These are phyloP conservation scores for Sceliomorpha sp. DNA, from an alignment of 2,888 invertebrate genomes.

Conservation along the genomic window DNA sequence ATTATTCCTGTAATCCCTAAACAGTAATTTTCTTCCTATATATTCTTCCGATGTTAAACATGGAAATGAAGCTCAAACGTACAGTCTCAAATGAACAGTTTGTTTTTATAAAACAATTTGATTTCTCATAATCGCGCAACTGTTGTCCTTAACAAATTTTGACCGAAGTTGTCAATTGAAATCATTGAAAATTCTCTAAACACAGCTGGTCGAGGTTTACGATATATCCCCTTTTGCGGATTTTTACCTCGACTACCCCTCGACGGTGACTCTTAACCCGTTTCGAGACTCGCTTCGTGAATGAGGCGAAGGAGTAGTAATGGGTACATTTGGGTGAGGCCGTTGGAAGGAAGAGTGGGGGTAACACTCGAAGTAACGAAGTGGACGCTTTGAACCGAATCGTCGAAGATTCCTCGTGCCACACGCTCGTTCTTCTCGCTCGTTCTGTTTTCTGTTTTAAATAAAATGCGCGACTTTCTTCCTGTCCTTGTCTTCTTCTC, in stretches of 20 bases:
- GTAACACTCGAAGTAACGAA: conserved; percentile 68
- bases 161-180: too few relatives aligned
- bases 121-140: too few relatives aligned
- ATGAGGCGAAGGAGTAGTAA: conserved; percentile 40
- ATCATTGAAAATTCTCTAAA: too few relatives aligned
- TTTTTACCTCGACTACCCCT: conserved; percentile 64
- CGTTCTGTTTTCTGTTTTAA: conserved; percentile 36
- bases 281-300: conserved; percentile 62
- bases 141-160: too few relatives aligned
- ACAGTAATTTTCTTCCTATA: too few relatives aligned
- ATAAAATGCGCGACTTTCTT: conserved; percentile 49
- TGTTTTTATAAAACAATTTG: too few relatives aligned
- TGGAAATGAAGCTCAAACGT: too few relatives aligned
- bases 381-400: conserved; percentile 58
- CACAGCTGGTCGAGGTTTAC: conserved; percentile 50
- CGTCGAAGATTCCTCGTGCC: conserved; percentile 35
- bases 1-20: too few relatives aligned
- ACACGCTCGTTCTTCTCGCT: conserved; percentile 14
- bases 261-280: conserved; percentile 68
- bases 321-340: conserved; percentile 17
- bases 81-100: too few relatives aligned
- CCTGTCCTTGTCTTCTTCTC: conserved; percentile 30
- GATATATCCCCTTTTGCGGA: conserved; percentile 65
- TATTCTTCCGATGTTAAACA: too few relatives aligned
- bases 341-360: conserved; percentile 41